A percentile compares a stretch with the other conserved stretches of the same genome.
These are phyloP conservation scores for Drosophila nr. fundita DNA, from an alignment of 2,888 invertebrate species.

Conservation along the genomic window DNA sequence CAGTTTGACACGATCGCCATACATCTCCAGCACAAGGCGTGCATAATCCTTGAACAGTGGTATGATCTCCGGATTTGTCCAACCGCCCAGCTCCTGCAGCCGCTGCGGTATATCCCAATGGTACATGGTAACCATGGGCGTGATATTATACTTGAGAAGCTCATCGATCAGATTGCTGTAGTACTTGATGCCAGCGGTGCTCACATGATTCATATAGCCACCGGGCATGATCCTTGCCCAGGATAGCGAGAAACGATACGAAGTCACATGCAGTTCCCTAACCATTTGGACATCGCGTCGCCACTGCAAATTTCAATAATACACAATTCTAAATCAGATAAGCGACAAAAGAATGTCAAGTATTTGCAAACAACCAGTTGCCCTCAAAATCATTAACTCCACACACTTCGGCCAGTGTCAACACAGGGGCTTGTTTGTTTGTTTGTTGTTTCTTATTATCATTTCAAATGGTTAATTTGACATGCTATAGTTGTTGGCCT, in stretches of 20 bases:
- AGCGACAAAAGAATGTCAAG: constrained; percentile 37
- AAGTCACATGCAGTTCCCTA: constrained; percentile 87
- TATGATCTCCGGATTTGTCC: constrained; percentile 88
- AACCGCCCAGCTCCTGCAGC: constrained; percentile 89
- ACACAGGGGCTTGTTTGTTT: constrained; percentile 5
- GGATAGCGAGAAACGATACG: constrained; percentile 90
- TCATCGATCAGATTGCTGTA: constrained; percentile 91
- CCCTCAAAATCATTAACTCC: constrained; percentile 27
- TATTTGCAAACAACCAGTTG: constrained; percentile 58
- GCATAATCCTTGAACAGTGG: constrained; percentile 89
- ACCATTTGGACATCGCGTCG: constrained; percentile 88
- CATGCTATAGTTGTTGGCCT: constrained; percentile 44
- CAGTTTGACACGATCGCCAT: constrained; percentile 88
- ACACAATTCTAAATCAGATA: not conserved
- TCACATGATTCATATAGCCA: constrained; percentile 88
- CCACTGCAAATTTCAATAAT: constrained; percentile 77
- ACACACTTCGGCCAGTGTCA: constrained; percentile 41
- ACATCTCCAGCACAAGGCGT: constrained; percentile 87
- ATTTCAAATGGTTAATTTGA: constrained; percentile 44
- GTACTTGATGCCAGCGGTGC: constrained; percentile 89
- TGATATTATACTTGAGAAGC: constrained; percentile 88
- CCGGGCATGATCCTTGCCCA: constrained; percentile 91
- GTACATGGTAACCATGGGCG: constrained; percentile 90
- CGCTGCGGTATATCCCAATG: constrained; percentile 90
- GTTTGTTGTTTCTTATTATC: not conserved